phyloP scores from a whole-genome alignment of 2,888 invertebrate genomes.

The Cremastobaeus sp. region DNA sequence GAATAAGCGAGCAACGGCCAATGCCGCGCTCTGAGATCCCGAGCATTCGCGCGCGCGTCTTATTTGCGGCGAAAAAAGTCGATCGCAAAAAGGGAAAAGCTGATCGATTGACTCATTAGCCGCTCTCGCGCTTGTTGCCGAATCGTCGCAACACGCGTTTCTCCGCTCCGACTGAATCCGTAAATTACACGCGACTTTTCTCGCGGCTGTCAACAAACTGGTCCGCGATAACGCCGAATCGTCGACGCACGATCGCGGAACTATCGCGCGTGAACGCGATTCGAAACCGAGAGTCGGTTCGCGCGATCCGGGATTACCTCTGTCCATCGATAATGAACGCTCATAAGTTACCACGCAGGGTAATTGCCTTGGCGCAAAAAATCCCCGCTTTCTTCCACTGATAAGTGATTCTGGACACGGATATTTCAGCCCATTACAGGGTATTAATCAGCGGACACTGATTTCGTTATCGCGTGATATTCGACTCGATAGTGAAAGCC shows the following conservation, averaged over 20 bases:
- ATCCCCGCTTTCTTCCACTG: too few relatives aligned
- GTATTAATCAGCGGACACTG: conserved; percentile 11
- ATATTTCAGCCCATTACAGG: conserved; percentile 3
- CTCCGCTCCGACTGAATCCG: too few relatives aligned
- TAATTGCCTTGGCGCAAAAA: too few relatives aligned
- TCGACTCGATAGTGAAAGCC: background rate
- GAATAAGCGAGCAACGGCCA: conserved; percentile 35
- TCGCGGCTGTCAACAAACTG: conserved; percentile 5
- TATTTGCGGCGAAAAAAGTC: conserved; percentile 32
- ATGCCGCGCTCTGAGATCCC: conserved; percentile 6
- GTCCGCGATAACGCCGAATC: conserved; percentile 27
- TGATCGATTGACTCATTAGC: conserved; percentile 43
- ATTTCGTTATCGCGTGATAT: conserved; percentile 8
- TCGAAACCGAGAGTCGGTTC: conserved; percentile 24
- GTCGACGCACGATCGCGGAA: background rate
- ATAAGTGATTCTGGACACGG: conserved; percentile 12
- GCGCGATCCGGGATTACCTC: too few relatives aligned
- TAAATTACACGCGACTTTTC: too few relatives aligned
- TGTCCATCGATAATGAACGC: conserved; percentile 15
- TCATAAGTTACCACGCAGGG: background rate
- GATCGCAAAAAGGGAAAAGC: conserved; percentile 34
- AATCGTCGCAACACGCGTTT: too few relatives aligned
- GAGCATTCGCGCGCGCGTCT: conserved; percentile 16
- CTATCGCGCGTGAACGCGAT: background rate
- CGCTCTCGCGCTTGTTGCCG: too few relatives aligned